Evolutionary conservation across 2,797 vertebrate species (phyloP).

Genomic region (Acridotheres tristis): DNA sequence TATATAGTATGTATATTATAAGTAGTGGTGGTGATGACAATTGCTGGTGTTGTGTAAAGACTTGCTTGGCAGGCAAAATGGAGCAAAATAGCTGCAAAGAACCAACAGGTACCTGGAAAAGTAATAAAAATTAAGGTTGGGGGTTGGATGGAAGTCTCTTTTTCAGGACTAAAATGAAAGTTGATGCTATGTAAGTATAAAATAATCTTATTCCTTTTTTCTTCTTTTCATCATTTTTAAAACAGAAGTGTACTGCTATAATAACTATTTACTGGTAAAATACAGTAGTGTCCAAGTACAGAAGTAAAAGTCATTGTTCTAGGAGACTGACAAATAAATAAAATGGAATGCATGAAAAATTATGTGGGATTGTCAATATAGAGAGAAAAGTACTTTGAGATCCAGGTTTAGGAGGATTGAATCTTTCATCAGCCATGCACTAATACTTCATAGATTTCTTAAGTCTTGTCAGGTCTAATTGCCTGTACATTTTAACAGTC

Average conservation of each 20-base stretch:
- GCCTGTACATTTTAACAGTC: neutral
- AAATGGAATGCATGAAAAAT: neutral
- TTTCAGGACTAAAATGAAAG: neutral
- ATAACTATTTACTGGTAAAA: neutral
- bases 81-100: neutral
- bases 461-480: neutral
- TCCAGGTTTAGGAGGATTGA: neutral
- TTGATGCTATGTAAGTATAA: neutral
- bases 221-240: neutral
- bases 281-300: neutral
- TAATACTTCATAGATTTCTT: neutral
- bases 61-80: neutral
- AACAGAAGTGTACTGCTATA: neutral
- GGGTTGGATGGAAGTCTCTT: neutral
- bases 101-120: conserved; percentile 10
- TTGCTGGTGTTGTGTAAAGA: neutral
- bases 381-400: neutral
- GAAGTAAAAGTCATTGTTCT: neutral
- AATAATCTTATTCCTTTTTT: neutral
- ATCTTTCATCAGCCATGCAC: neutral
- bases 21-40: neutral
- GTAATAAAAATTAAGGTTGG: neutral
- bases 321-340: neutral
- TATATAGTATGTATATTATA: neutral
- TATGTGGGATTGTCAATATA: neutral